Evolutionary conservation across 2,888 invertebrate genomes (phyloP).

Genomic region (Plusia festucae): DNA sequence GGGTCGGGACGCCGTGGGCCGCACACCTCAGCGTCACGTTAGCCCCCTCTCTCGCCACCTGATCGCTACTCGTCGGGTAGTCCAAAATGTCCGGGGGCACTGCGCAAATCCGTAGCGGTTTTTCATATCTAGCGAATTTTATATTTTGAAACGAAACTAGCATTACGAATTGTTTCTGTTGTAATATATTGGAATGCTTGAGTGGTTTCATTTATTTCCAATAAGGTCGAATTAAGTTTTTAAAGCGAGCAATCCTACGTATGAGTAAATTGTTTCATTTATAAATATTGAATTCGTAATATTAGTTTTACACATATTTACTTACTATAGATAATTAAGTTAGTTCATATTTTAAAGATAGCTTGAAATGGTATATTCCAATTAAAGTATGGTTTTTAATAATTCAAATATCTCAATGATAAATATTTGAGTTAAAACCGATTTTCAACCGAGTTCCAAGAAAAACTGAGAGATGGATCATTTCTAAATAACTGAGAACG

Average conservation of each 20-base stretch:
- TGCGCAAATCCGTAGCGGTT: constrained; percentile 71
- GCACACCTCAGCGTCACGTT: constrained; percentile 96
- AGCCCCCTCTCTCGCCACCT: constrained; percentile 95
- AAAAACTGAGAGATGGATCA: constrained; percentile 19
- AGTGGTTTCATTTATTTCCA: background rate
- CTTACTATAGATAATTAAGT: background rate
- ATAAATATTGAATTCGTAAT: background rate
- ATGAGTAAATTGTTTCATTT: background rate
- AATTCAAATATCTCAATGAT: too few relatives aligned
- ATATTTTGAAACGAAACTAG: constrained; percentile 35
- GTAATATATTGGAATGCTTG: background rate
- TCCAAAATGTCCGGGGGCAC: constrained; percentile 96
- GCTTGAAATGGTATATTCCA: background rate
- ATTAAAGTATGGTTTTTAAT: too few relatives aligned
- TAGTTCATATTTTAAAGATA: background rate
- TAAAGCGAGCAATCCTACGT: background rate
- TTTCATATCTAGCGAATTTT: constrained; percentile 52
- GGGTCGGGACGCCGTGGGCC: constrained; percentile 95
- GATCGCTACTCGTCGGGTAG: constrained; percentile 95
- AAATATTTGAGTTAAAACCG: background rate
- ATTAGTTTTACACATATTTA: background rate
- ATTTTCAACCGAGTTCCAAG: background rate
- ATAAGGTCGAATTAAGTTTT: background rate
- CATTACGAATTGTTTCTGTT: constrained; percentile 26
- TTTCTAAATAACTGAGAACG: constrained; percentile 33